Percentiles rank a stretch among this genome's conserved stretches.
phyloP scores from a whole-genome alignment of 2,888 invertebrate species.

The Caenorhabditis sulstoni region DNA sequence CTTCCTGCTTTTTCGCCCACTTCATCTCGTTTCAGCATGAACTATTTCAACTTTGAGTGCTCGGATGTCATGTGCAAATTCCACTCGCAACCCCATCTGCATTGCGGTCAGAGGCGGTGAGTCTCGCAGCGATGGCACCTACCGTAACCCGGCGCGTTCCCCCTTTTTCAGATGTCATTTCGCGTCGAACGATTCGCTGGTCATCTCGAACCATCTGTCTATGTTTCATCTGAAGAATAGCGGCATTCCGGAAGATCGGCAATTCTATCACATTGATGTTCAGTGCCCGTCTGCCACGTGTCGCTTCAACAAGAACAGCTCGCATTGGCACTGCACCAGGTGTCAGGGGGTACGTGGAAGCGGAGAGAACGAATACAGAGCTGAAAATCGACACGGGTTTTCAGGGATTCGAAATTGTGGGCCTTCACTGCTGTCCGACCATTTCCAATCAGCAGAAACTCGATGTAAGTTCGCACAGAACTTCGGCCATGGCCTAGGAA shows the following conservation, averaged over 20 bases:
- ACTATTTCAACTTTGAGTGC: slow-evolving; percentile 45
- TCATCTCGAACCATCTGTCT: slow-evolving; percentile 60
- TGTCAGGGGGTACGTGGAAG: slow-evolving; percentile 39
- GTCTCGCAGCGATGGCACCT: neutral
- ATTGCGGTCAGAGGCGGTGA: slow-evolving; percentile 57
- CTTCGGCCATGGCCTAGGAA: neutral
- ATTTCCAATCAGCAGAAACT: slow-evolving; percentile 1
- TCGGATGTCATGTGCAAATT: slow-evolving; percentile 41
- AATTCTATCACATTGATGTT: slow-evolving; percentile 47
- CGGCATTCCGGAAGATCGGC: slow-evolving; percentile 31
- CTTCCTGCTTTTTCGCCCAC: neutral
- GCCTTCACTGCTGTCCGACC: slow-evolving; percentile 31
- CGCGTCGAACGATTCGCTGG: slow-evolving; percentile 61
- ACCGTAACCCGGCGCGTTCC: neutral
- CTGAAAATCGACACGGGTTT: too few species aligned
- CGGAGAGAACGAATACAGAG: neutral
- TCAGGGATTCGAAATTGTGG: slow-evolving; percentile 42
- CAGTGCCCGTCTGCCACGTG: slow-evolving; percentile 25
- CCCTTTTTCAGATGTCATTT: slow-evolving; percentile 60
- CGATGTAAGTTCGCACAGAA: slow-evolving; percentile 34
- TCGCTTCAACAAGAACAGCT: slow-evolving; percentile 44
- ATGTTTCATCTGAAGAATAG: slow-evolving; percentile 48
- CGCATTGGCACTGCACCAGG: slow-evolving; percentile 64
- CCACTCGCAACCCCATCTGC: slow-evolving; percentile 49
- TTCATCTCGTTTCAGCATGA: neutral